Evolutionary conservation across 2,888 invertebrate species (phyloP).

Genomic region (Alloscopus bannaensis): DNA sequence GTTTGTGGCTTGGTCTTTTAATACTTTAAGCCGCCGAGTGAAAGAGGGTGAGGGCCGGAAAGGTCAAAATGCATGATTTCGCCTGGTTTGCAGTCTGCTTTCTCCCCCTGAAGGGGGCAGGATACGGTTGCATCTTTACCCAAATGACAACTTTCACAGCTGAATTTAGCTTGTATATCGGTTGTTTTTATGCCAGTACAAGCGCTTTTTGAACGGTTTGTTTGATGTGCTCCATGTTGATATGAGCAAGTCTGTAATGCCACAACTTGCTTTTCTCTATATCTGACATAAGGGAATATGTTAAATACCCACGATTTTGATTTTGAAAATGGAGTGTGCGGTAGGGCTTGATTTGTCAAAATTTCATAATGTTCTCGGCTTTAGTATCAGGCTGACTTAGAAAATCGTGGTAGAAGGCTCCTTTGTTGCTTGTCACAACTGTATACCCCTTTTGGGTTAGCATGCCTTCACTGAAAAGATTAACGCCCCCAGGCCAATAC

Average conservation of each 20-base stretch:
- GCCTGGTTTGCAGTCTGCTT: constrained; percentile 23
- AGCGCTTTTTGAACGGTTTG: constrained; percentile 54
- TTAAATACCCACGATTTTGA: background rate
- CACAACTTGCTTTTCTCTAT: background rate
- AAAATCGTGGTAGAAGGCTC: background rate
- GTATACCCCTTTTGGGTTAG: constrained; percentile 37
- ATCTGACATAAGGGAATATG: no score
- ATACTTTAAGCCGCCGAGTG: no score
- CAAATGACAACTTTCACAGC: constrained; percentile 34
- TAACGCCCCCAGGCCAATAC: constrained; percentile 29
- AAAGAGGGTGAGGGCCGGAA: no score
- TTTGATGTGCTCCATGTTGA: constrained; percentile 47
- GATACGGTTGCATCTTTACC: constrained; percentile 26
- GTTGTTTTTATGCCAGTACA: constrained; percentile 17
- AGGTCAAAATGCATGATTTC: constrained; percentile 49
- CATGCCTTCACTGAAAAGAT: constrained; percentile 32
- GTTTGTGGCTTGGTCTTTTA: no score
- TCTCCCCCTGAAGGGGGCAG: background rate
- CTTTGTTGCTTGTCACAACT: background rate
- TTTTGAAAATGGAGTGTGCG: background rate
- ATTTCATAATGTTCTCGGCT: constrained; percentile 35
- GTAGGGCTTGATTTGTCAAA: background rate
- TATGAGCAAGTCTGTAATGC: constrained; percentile 42
- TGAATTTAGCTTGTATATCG: background rate
- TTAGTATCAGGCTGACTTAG: background rate